Base-by-base conservation (phyloP, 2,113 vertebrate species). In the Oostethus manadensis region DNA sequence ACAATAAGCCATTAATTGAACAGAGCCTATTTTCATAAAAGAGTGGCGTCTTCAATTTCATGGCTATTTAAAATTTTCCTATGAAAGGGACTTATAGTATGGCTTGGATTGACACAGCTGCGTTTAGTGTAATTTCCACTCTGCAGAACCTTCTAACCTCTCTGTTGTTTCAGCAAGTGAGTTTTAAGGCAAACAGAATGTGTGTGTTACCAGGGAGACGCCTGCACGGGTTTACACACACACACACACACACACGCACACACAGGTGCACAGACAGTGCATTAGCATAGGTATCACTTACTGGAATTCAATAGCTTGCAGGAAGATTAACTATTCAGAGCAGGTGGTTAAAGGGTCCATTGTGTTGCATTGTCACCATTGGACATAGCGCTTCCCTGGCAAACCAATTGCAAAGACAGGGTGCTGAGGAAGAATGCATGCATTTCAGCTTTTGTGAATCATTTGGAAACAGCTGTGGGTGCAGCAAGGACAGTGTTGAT, bases 251-350 rank as follows among this genome's bases (percentile, higher is more conserved):
- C 68, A 71, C 54, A 54, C 47, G 18, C 73, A 73, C 74, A 40
- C 64, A 57, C 43, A 38, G 49, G 18, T 68, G 65, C 68, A 62
- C 67, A 72, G 56, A 55, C 47, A 23, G 42, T 70, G 58, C 85
- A 87, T 83, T 80, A 80, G 66, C 79, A 81, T 78, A 71, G 77
- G 84, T 90, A 88, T 91, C 84, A 16, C 67, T 90, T 91, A 82
- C 87, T 78, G 81, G 81, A 87, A 88, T 87, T 89, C 85, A 90
- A 89, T 91, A 89, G 86, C 87, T 76, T 86, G 82, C 84, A 74
- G 83, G 79, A 73, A 88, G 78, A 89, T 90, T 85, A 89, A 87
- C 85, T 88, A 89, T 90, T 87, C 83, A 87, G 71, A 77, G 81
- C 86, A 89, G 87, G 86, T 90, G 86, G 89, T 85, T 88, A 83